Conservation (phyloP, 1,140 invertebrate genomes). For the Melanaphis sacchari region DNA sequence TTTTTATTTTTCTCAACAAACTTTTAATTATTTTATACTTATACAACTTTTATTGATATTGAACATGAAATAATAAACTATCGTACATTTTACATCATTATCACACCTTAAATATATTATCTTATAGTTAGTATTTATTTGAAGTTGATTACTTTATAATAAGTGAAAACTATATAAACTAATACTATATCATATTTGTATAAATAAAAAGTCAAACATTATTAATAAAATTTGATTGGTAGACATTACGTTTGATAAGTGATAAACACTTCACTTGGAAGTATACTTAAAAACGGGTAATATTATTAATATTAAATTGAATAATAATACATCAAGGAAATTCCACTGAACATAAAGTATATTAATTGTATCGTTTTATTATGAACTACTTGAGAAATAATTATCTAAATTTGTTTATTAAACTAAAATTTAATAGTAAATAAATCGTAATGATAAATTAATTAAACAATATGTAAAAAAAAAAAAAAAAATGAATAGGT, state of each 20-base stretch:
- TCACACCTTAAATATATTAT: background rate
- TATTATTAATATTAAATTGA: background rate
- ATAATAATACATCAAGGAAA: background rate
- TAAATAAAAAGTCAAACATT: background rate
- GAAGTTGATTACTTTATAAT: background rate
- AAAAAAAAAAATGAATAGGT: too few species aligned
- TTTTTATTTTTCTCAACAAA: background rate
- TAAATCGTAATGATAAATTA: background rate
- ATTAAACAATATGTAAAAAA: background rate
- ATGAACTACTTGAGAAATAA: background rate
- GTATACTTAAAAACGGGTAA: background rate
- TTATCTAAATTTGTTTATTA: background rate
- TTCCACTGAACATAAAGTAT: background rate
- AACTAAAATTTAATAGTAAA: background rate
- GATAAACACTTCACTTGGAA: background rate
- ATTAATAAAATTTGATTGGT: too few species aligned
- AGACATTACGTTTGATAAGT: too few species aligned
- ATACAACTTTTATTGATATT: background rate
- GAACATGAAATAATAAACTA: background rate
- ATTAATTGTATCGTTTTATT: background rate
- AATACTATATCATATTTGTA: background rate
- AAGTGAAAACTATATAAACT: background rate
- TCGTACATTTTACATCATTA: background rate
- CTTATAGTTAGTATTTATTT: background rate
- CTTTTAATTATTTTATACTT: background rate